Evolutionary conservation across 2,113 vertebrate species (phyloP), one percentile per base, ranked within the genome.

Genomic region (Platycercus adscitus): DNA sequence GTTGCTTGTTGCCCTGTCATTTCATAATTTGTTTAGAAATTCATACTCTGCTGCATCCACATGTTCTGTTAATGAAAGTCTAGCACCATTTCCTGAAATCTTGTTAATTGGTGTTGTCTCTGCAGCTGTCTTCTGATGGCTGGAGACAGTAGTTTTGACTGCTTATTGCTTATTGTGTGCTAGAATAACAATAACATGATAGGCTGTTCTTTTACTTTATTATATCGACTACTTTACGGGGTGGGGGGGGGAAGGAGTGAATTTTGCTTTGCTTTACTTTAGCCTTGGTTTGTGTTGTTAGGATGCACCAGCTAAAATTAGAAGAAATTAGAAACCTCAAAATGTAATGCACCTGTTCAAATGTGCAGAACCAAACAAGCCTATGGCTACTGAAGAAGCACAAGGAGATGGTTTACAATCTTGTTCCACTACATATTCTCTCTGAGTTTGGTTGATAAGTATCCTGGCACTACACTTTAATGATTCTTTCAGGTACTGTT

Each of bases 391-490:
- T 23, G 25, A 70, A 77, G 21, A 80, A 58, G 16, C 33, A 5
- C 11, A 13, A 85, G 89, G 63, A 79, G 7, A 41, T 3, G 9
- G 10, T 56, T 50, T 68, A 86, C 7, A 88, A 23, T 7, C 31
- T 56, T 85, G 17, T 89, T 88, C 53, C 35, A 61, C n/a, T 58
- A 4, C n/a, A n/a, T 35, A 16, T 26, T 79, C 33, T 83, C 24
- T 39, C 31, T 29, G 12, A 91, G 3, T n/a, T 28, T 35, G 4
- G 8, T 23, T 61, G 64, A 47, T 76, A 86, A 66, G 2, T 4
- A 66, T 92, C 83, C 88, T 91, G 77, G 4, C 41, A 72, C 7
- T 95, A 91, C 94, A 84, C 77, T 96, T 95, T 89, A 80, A 55
- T 31, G 29, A 37, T 75, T 88, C 53, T 80, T 91, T 86, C 61